phyloP scores from a whole-genome alignment of 2,113 vertebrate genomes.

The Steatornis caripensis region DNA sequence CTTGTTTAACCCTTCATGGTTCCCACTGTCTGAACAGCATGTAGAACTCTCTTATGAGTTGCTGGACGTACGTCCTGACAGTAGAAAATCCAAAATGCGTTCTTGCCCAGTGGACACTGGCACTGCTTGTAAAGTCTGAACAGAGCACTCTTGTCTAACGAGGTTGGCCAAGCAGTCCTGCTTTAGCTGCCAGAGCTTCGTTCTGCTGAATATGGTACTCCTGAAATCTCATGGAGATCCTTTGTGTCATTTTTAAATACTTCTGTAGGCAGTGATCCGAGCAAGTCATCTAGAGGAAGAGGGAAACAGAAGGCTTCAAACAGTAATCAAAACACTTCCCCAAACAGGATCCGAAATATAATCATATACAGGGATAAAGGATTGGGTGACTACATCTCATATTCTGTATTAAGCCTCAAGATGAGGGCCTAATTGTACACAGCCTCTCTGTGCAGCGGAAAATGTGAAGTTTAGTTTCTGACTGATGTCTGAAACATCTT shows the following conservation, averaged over 20 bases:
- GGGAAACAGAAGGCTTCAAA: not conserved
- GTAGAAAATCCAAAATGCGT: not conserved
- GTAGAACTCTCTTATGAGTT: not conserved
- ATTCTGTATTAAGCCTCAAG: not conserved
- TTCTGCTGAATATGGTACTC: slow-evolving; percentile 99
- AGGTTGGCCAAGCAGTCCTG: slow-evolving; percentile 87
- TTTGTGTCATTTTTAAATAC: slow-evolving; percentile 98
- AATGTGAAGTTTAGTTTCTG: not conserved
- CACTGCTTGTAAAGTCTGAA: not conserved
- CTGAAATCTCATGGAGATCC: slow-evolving; percentile 98
- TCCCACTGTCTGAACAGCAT: slow-evolving; percentile 23
- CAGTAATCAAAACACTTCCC: not conserved
- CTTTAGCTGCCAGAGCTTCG: slow-evolving; percentile 94
- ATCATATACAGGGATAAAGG: not conserved
- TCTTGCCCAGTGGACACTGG: not conserved
- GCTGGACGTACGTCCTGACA: not conserved
- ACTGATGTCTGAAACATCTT: not conserved
- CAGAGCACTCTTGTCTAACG: slow-evolving; percentile 58
- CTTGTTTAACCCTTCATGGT: slow-evolving; percentile 4
- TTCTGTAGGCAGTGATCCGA: slow-evolving; percentile 96
- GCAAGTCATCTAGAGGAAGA: slow-evolving; percentile 81
- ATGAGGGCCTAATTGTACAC: not conserved
- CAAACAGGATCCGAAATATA: not conserved
- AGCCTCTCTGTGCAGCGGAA: not conserved
- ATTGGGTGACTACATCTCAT: not conserved